Conservation (phyloP, 2,797 vertebrate species). For the Phrynocephalus guinanensis region DNA sequence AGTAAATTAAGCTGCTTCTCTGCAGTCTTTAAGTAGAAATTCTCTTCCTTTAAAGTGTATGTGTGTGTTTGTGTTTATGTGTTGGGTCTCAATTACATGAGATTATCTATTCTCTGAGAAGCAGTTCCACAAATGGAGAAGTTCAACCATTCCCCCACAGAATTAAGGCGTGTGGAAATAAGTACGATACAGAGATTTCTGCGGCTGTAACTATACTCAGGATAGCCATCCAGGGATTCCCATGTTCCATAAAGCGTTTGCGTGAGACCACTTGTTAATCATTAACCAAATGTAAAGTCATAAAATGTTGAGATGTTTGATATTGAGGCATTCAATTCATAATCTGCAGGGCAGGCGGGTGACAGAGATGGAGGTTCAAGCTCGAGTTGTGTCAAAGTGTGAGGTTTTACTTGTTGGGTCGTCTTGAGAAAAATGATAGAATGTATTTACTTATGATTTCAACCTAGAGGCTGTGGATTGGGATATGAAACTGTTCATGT, state of each 20-base stretch:
- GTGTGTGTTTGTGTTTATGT: no score
- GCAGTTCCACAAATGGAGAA: background rate
- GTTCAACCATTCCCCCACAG: background rate
- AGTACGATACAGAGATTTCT: background rate
- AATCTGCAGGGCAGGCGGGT: background rate
- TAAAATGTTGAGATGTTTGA: background rate
- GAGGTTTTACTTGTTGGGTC: fast-evolving
- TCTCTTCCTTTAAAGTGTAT: background rate
- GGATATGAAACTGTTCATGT: no score
- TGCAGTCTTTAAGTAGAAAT: background rate
- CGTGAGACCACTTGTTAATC: conserved; percentile 8
- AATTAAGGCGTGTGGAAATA: background rate
- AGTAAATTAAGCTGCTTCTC: background rate
- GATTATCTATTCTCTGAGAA: background rate
- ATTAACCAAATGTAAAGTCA: conserved; percentile 12
- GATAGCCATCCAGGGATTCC: background rate
- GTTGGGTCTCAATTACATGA: background rate
- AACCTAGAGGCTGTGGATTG: no score
- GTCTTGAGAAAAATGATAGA: background rate
- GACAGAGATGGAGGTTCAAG: background rate
- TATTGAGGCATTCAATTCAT: background rate
- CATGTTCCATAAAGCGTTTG: background rate
- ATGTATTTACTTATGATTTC: no score
- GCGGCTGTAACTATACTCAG: background rate
- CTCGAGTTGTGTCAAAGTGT: background rate